A percentile compares a stretch with the other conserved stretches of the same genome.
phyloP scores from a whole-genome alignment of 2,888 invertebrate species.

The Troilus luridus region DNA sequence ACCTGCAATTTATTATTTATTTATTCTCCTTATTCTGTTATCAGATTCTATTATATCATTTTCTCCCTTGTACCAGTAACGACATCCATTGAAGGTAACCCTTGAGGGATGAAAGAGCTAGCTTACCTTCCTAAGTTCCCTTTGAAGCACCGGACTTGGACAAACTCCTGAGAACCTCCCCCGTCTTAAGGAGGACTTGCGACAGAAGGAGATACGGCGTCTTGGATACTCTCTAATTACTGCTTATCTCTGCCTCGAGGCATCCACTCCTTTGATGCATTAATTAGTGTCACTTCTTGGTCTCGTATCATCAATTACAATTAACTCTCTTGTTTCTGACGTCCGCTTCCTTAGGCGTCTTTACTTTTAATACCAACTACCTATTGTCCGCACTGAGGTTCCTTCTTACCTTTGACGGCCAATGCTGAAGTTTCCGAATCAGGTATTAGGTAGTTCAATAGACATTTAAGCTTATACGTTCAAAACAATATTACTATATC shows the following conservation, averaged over 20 bases:
- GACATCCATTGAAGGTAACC: not conserved
- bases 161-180: not conserved
- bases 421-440: not conserved
- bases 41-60: not conserved
- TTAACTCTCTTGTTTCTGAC: constrained; percentile 38
- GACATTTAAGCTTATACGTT: no score
- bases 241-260: constrained; percentile 38
- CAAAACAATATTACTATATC: no score
- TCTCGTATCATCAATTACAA: constrained; percentile 42
- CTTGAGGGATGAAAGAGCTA: not conserved
- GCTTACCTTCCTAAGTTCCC: not conserved
- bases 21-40: not conserved
- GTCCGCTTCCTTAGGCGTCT: not conserved
- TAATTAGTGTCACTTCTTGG: constrained; percentile 48
- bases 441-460: no score
- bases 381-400: not conserved
- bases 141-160: constrained; percentile 20
- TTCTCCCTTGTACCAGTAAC: not conserved
- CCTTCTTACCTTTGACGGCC: not conserved
- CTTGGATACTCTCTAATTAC: constrained; percentile 44
- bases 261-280: not conserved
- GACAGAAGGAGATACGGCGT: constrained; percentile 25
- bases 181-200: constrained; percentile 27
- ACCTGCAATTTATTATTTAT: no score
- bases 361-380: not conserved